These are phyloP conservation scores for Lophura nycthemera DNA, from an alignment of 2,113 vertebrate genomes.

Conservation along the genomic window DNA sequence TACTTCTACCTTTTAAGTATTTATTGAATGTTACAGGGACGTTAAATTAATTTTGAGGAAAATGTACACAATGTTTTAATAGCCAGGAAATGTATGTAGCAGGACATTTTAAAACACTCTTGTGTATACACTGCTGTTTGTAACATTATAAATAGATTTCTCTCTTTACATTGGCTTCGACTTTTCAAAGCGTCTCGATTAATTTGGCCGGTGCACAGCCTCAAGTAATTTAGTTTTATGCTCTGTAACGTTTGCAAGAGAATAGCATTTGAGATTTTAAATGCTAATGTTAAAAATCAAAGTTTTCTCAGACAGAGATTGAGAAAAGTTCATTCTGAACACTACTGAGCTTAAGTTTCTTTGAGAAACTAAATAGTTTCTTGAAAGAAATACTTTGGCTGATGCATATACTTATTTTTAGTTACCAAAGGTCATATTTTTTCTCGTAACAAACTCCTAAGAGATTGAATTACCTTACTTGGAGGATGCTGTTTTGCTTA, in stretches of 20 bases:
- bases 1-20: neutral
- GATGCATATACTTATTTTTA: neutral
- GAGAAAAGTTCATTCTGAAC: neutral
- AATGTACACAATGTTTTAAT: neutral
- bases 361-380: neutral
- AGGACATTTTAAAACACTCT: neutral
- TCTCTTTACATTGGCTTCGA: neutral
- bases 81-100: conserved; percentile 1
- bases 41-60: conserved; percentile 28
- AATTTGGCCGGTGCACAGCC: rapidly evolving
- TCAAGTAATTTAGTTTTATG: neutral
- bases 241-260: neutral
- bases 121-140: neutral
- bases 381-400: neutral
- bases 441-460: neutral
- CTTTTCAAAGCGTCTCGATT: neutral
- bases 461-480: neutral
- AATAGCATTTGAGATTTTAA: neutral
- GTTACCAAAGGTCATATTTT: neutral
- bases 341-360: neutral
- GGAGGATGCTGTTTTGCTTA: neutral
- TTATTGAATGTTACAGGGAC: conserved; percentile 14
- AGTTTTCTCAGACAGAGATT: neutral
- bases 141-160: neutral
- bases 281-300: neutral